A percentile compares a stretch with the other conserved stretches of the same genome.
Evolutionary conservation across 2,113 vertebrate species (phyloP).

Genomic region (Blennius ocellaris): DNA sequence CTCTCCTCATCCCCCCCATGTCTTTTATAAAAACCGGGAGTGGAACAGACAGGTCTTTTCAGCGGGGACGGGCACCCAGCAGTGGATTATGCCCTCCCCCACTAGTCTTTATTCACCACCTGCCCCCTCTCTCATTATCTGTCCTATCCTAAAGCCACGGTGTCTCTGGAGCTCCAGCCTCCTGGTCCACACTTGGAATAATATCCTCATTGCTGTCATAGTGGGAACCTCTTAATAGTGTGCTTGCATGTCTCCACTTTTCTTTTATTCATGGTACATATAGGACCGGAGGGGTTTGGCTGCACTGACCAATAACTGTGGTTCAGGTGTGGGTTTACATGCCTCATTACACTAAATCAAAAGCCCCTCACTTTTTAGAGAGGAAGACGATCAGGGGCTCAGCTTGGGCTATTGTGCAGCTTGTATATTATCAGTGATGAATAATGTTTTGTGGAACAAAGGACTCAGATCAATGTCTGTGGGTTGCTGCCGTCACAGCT

Average conservation of each 20-base stretch:
- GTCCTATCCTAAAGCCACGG: constrained; percentile 52
- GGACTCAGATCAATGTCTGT: constrained; percentile 52
- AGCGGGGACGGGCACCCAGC: constrained; percentile 58
- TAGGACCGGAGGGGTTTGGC: constrained; percentile 7
- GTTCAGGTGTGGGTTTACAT: constrained; percentile 73
- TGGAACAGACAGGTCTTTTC: constrained; percentile 77
- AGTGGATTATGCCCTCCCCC: constrained; percentile 75
- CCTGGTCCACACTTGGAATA: constrained; percentile 25
- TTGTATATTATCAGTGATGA: constrained; percentile 58
- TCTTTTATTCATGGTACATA: constrained; percentile 35
- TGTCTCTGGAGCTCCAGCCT: constrained; percentile 51
- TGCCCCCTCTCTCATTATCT: constrained; percentile 71
- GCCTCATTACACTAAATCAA: constrained; percentile 68
- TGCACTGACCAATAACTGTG: constrained; percentile 34
- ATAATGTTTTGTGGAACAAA: constrained; percentile 55
- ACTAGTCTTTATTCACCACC: constrained; percentile 73
- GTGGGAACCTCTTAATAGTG: constrained; percentile 37
- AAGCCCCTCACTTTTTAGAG: constrained; percentile 21
- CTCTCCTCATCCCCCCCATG: constrained; percentile 41
- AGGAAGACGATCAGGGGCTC: constrained; percentile 30
- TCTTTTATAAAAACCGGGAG: constrained; percentile 60
- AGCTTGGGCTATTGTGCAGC: constrained; percentile 42
- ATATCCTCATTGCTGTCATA: constrained; percentile 43
- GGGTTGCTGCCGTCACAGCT: constrained; percentile 37
- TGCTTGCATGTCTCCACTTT: constrained; percentile 50